Percentiles rank a stretch among this genome's conserved stretches.
These are phyloP conservation scores for Tenthredo mesomela DNA, from an alignment of 2,888 invertebrate genomes.

Conservation along the genomic window DNA sequence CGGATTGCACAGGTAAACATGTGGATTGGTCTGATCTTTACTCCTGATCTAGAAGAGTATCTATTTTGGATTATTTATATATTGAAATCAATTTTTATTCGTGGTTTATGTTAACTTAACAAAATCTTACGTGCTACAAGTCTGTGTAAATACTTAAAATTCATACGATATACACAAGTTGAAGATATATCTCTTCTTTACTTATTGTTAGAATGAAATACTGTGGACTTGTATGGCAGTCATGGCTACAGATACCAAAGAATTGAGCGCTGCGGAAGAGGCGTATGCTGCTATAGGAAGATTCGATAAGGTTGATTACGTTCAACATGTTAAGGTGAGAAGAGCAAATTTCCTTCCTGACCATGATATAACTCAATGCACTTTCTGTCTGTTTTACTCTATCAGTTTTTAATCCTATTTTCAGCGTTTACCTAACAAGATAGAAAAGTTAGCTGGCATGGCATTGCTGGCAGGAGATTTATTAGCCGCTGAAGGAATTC, in stretches of 20 bases:
- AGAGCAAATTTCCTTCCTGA: not conserved
- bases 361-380: not conserved
- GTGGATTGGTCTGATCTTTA: conserved; percentile 11
- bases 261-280: conserved; percentile 94
- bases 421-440: conserved; percentile 79
- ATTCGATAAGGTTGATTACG: conserved; percentile 91
- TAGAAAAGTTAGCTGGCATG: conserved; percentile 84
- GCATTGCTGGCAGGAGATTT: conserved; percentile 84
- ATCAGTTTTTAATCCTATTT: conserved; percentile 56
- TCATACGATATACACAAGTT: not conserved
- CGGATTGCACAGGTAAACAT: conserved; percentile 81
- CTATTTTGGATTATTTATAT: not conserved
- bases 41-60: not conserved
- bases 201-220: conserved; percentile 79
- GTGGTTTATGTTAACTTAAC: not conserved
- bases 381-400: not conserved
- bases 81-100: conserved; percentile 28
- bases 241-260: conserved; percentile 91
- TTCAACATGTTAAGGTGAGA: conserved; percentile 88
- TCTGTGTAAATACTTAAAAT: not conserved
- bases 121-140: conserved; percentile 3
- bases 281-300: conserved; percentile 95
- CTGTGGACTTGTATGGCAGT: conserved; percentile 98
- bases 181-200: not conserved
- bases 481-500: conserved; percentile 85